Percentiles rank a stretch among this genome's conserved stretches.
Conservation (phyloP, 2,797 vertebrate species). For the Falco peregrinus region DNA sequence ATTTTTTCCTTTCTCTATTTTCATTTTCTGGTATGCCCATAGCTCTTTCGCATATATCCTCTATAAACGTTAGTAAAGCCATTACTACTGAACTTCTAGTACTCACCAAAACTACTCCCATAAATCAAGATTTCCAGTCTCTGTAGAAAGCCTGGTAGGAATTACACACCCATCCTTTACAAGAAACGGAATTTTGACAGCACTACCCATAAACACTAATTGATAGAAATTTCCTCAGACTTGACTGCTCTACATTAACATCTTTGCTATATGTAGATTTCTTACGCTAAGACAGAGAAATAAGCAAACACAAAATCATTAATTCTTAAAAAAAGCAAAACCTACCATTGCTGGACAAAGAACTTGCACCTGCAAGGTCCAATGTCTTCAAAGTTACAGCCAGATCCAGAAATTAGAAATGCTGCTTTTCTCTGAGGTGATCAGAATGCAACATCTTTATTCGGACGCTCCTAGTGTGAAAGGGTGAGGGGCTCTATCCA, state of each 20-base stretch:
- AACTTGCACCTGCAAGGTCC: neutral
- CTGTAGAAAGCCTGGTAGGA: neutral
- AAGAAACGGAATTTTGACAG: neutral
- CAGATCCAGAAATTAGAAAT: no score
- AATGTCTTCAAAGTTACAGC: neutral
- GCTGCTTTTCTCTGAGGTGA: accelerated
- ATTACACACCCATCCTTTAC: no score
- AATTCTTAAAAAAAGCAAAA: neutral
- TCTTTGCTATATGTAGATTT: neutral
- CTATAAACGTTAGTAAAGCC: neutral
- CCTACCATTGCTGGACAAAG: neutral
- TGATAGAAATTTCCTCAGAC: no score
- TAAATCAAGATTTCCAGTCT: neutral
- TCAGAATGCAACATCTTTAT: neutral
- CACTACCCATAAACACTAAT: neutral
- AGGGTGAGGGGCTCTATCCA: neutral
- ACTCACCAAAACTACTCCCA: neutral
- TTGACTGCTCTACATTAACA: neutral
- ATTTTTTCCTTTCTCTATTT: neutral
- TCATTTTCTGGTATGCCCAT: neutral
- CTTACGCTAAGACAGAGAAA: neutral
- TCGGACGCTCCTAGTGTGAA: neutral
- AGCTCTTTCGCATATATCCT: no score
- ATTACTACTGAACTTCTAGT: neutral
- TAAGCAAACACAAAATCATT: neutral